Percentiles rank a stretch among this genome's conserved stretches.
These are phyloP conservation scores for Lepidochitona cinerea DNA, from an alignment of 2,888 invertebrate species.

Conservation along the genomic window DNA sequence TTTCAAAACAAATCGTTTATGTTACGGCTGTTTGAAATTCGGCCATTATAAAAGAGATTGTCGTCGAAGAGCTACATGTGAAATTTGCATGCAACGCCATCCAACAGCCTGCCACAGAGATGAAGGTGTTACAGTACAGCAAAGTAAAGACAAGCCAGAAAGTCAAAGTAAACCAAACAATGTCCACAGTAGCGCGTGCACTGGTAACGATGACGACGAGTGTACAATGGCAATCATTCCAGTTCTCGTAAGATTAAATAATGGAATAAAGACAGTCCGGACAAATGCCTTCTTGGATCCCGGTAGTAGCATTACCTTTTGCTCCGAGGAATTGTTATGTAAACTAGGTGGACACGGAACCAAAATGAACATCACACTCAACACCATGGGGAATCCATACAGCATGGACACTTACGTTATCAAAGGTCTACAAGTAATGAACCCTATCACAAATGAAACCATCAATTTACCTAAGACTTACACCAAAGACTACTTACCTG, in stretches of 20 bases:
- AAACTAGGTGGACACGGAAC: background rate
- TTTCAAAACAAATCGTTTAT: no score
- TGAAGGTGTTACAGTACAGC: no score
- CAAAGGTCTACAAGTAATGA: conserved; percentile 7
- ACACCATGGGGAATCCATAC: conserved; percentile 6
- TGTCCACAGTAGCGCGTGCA: background rate
- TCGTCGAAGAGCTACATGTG: no score
- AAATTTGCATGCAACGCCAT: no score
- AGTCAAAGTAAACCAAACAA: no score
- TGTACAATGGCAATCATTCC: conserved; percentile 18
- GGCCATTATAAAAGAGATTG: no score
- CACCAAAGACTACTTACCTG: conserved; percentile 22
- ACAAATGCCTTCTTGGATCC: conserved; percentile 16
- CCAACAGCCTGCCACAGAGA: no score
- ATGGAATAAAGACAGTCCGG: background rate
- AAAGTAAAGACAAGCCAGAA: no score
- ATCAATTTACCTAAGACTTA: conserved; percentile 17
- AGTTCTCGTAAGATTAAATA: background rate
- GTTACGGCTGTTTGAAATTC: no score
- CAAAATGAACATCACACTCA: conserved; percentile 4
- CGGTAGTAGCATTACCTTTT: conserved; percentile 11
- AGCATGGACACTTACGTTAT: conserved; percentile 3
- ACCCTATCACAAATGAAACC: no score
- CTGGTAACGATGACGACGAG: background rate
- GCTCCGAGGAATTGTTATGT: background rate